Evolutionary conservation across 2,888 invertebrate species (phyloP).

Genomic region (Meiosimyza platycephala): DNA sequence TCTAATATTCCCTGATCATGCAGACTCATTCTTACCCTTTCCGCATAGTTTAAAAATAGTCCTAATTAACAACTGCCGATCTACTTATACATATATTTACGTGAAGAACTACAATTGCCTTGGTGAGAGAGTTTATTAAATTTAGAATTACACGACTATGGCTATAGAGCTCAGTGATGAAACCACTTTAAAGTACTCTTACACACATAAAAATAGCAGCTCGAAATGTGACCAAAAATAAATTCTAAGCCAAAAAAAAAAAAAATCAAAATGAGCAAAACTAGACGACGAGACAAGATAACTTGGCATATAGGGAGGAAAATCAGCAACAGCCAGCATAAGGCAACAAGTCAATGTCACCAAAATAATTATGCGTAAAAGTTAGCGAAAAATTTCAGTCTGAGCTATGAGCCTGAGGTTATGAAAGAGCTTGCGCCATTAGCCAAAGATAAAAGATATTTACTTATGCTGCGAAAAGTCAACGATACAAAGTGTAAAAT

Average conservation of each 20-base stretch:
- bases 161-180: neutral
- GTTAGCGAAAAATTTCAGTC: neutral
- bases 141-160: neutral
- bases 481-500: too few species aligned
- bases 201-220: too few species aligned
- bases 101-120: neutral
- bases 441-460: too few species aligned
- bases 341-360: slow-evolving; percentile 27
- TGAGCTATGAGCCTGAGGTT: too few species aligned
- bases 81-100: neutral
- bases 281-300: neutral
- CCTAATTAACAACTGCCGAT: slow-evolving; percentile 1
- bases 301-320: too few species aligned
- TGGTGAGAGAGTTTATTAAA: slow-evolving; percentile 1
- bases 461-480: too few species aligned
- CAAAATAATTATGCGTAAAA: slow-evolving; percentile 19
- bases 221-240: neutral
- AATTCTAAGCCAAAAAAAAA: neutral
- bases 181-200: too few species aligned
- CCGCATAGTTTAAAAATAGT: neutral
- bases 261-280: slow-evolving; percentile 12
- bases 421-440: too few species aligned
- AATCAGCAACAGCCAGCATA: neutral
- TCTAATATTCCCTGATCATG: too few species aligned
- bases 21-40: neutral